Conservation (phyloP, 2,797 vertebrate genomes). For the Helarctos malayanus region DNA sequence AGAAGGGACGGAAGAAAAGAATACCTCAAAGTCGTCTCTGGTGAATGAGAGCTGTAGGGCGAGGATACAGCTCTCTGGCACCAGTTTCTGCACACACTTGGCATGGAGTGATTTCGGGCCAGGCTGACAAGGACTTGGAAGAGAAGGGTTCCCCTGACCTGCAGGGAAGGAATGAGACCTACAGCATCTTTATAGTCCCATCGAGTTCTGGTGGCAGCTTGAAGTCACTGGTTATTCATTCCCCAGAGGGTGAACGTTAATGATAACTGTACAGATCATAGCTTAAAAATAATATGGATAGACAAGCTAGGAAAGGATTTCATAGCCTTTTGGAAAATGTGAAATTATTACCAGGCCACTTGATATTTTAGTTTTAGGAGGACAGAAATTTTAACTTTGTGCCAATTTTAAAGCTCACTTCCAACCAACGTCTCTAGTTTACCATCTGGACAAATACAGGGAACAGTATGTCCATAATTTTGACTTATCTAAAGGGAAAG, state of each 20-base stretch:
- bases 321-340: constrained; percentile 27
- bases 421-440: constrained; percentile 52
- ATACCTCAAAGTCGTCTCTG: neutral
- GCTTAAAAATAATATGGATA: neutral
- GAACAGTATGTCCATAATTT: constrained; percentile 57
- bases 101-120: neutral
- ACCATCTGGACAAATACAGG: constrained; percentile 52
- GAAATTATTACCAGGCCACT: constrained; percentile 60
- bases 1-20: neutral
- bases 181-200: neutral
- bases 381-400: constrained; percentile 60
- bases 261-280: neutral
- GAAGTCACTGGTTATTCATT: neutral
- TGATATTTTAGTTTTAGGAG: constrained; percentile 68
- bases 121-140: neutral
- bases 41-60: neutral
- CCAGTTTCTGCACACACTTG: neutral
- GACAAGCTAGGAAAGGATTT: constrained; percentile 4
- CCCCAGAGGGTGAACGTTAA: neutral
- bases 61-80: neutral
- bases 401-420: constrained; percentile 67
- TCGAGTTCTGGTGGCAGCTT: neutral
- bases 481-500: constrained; percentile 1
- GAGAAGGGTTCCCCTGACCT: neutral
- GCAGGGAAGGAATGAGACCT: neutral